These are phyloP conservation scores for Drosophila affinis DNA, from an alignment of 2,888 invertebrate genomes.

Conservation along the genomic window DNA sequence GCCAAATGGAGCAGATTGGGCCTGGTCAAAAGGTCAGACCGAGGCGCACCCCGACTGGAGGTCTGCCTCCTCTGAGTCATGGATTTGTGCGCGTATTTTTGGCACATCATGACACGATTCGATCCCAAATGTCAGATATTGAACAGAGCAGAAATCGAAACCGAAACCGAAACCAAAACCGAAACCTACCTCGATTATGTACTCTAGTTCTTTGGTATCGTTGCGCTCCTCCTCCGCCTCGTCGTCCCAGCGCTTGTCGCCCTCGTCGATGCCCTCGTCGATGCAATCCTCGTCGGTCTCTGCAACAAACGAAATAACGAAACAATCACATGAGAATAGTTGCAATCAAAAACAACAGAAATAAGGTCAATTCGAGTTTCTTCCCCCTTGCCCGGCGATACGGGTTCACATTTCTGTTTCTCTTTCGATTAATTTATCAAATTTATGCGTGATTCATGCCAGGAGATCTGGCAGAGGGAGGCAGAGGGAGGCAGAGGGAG, in stretches of 20 bases:
- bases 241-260: constrained; percentile 86
- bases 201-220: constrained; percentile 84
- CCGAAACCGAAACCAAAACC: background rate
- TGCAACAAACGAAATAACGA: constrained; percentile 59
- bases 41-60: constrained; percentile 56
- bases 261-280: constrained; percentile 92
- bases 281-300: constrained; percentile 95
- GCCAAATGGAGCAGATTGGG: constrained; percentile 54
- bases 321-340: background rate
- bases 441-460: constrained; percentile 34
- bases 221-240: constrained; percentile 85
- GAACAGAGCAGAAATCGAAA: background rate
- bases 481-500: background rate
- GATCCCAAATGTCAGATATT: constrained; percentile 59
- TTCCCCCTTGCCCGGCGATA: background rate
- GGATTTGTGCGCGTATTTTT: constrained; percentile 6
- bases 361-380: background rate
- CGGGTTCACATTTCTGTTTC: too few relatives aligned
- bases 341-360: background rate
- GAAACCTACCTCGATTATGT: constrained; percentile 83
- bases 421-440: constrained; percentile 9
- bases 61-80: constrained; percentile 33
- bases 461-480: background rate
- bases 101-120: constrained; percentile 37
- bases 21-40: constrained; percentile 75